Conservation (phyloP, 2,888 invertebrate genomes). For the Luffia ferchaultella region DNA sequence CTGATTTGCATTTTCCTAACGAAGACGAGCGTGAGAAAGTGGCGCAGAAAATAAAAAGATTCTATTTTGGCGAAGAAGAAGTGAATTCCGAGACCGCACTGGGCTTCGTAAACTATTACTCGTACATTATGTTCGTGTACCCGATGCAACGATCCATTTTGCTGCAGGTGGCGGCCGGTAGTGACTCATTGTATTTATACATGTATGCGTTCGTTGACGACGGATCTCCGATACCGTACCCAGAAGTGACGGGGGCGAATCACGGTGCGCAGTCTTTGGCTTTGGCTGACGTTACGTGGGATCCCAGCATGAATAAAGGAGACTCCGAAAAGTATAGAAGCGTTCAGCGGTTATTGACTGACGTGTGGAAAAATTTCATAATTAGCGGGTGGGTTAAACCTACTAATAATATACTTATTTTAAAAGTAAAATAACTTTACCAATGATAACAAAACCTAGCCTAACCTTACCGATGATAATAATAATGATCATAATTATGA, state of each 20-base stretch:
- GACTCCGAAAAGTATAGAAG: neutral
- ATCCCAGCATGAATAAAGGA: neutral
- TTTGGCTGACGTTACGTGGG: neutral
- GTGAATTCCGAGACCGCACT: conserved; percentile 1
- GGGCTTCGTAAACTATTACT: conserved; percentile 4
- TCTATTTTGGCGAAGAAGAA: conserved; percentile 4
- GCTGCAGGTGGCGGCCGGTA: conserved; percentile 1
- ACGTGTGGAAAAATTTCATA: conserved; percentile 5
- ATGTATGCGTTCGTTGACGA: conserved; percentile 4
- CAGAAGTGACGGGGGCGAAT: conserved; percentile 3
- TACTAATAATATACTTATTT: too few relatives aligned
- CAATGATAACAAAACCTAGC: too few relatives aligned
- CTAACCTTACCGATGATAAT: too few relatives aligned
- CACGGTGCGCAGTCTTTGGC: conserved; percentile 5
- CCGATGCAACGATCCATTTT: conserved; percentile 3
- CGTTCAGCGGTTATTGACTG: neutral
- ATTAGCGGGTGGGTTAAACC: conserved; percentile 5
- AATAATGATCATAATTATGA: too few relatives aligned
- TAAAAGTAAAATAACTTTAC: too few relatives aligned
- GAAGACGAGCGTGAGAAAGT: conserved; percentile 1
- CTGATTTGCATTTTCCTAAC: conserved; percentile 1
- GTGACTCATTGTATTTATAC: conserved; percentile 3
- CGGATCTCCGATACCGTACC: neutral
- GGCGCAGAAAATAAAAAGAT: conserved; percentile 1
- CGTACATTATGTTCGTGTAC: conserved; percentile 5